phyloP scores from a whole-genome alignment of 2,888 invertebrate species.

The Clostera curtula region DNA sequence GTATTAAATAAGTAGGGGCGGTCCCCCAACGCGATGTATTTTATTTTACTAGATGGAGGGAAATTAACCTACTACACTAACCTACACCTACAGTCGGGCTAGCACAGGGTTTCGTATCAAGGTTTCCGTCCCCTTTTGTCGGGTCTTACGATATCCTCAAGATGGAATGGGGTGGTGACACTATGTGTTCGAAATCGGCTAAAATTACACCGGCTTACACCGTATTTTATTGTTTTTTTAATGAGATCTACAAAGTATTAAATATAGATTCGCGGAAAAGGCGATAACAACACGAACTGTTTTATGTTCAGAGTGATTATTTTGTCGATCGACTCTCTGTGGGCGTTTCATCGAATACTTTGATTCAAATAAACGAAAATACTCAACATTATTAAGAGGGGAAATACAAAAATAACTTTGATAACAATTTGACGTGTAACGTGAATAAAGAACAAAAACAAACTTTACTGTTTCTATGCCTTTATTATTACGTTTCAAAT shows the following conservation, averaged over 20 bases:
- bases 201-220: conserved; percentile 42
- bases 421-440: conserved; percentile 11
- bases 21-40: too few species aligned
- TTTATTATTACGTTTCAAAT: conserved; percentile 30
- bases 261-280: conserved; percentile 30
- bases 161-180: too few species aligned
- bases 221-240: conserved; percentile 39
- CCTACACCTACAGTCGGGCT: too few species aligned
- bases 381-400: conserved; percentile 17
- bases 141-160: too few species aligned
- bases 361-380: conserved; percentile 18
- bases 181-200: too few species aligned
- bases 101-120: too few species aligned
- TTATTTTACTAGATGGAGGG: too few species aligned
- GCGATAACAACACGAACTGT: conserved; percentile 12
- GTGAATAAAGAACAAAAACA: conserved; percentile 25
- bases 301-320: too few species aligned
- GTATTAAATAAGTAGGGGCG: too few species aligned
- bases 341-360: conserved; percentile 16
- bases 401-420: conserved; percentile 11
- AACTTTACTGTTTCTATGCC: conserved; percentile 22
- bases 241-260: conserved; percentile 31
- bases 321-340: conserved; percentile 13
- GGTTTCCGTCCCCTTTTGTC: too few species aligned
- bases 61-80: too few species aligned